phyloP scores from a whole-genome alignment of 2,113 vertebrate species.

The Hippocampus zosterae region DNA sequence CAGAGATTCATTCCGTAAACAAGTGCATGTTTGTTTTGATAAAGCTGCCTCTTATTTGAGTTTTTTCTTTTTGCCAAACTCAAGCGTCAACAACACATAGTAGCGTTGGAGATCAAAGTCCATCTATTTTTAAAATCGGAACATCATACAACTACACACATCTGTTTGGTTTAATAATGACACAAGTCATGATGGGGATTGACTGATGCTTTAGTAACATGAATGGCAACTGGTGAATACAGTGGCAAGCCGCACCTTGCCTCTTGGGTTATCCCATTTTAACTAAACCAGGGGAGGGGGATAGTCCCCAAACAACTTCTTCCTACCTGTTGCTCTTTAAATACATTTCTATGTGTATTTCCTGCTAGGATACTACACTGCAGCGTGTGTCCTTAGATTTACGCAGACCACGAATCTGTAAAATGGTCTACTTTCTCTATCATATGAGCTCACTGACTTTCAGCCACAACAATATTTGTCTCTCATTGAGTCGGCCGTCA shows the following conservation, averaged over 20 bases:
- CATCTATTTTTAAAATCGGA: background rate
- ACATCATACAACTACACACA: background rate
- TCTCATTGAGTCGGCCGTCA: slow-evolving; percentile 19
- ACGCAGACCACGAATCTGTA: slow-evolving; percentile 51
- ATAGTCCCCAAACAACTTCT: too few relatives aligned
- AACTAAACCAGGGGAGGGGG: too few relatives aligned
- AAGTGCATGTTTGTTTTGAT: background rate
- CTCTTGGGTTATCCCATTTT: too few relatives aligned
- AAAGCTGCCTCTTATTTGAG: slow-evolving; percentile 8
- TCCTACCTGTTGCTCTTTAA: background rate
- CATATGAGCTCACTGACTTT: background rate
- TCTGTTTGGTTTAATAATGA: too few relatives aligned
- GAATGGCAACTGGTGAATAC: too few relatives aligned
- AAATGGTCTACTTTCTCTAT: slow-evolving; percentile 24
- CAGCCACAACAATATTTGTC: slow-evolving; percentile 4
- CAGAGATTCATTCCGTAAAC: background rate
- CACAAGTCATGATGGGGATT: too few relatives aligned
- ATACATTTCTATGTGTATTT: background rate
- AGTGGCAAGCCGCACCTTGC: too few relatives aligned
- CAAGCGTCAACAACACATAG: background rate
- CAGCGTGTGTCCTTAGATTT: slow-evolving; percentile 33
- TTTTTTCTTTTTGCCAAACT: background rate
- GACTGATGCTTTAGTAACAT: too few relatives aligned
- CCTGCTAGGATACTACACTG: slow-evolving; percentile 10
- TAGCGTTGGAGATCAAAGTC: background rate